Conservation (phyloP, 2,888 invertebrate species). For the Tenodera sinensis region DNA sequence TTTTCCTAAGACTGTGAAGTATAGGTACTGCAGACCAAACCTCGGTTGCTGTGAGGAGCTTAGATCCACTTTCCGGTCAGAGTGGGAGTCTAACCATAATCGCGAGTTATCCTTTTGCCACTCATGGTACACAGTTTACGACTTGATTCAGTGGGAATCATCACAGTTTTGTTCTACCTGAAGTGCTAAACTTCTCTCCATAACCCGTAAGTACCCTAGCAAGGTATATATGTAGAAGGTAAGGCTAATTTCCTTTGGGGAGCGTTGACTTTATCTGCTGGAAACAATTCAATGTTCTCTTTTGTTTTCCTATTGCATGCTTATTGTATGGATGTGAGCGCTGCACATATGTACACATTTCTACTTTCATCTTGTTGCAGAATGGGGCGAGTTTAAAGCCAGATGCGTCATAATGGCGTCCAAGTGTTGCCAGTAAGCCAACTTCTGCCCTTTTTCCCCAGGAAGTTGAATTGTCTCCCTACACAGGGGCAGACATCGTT, state of each 20-base stretch:
- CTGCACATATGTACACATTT: neutral
- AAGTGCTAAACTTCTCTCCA: too few relatives aligned
- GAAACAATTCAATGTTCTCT: neutral
- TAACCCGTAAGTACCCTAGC: too few relatives aligned
- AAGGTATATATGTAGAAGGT: neutral
- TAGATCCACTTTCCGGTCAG: too few relatives aligned
- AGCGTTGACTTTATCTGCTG: neutral
- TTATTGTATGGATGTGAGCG: neutral
- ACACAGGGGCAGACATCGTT: neutral
- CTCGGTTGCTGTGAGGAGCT: too few relatives aligned
- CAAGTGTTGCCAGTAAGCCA: neutral
- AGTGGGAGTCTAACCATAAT: too few relatives aligned
- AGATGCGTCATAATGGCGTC: neutral
- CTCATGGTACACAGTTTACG: too few relatives aligned
- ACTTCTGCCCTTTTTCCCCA: neutral
- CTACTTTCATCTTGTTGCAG: neutral
- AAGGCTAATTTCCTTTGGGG: neutral
- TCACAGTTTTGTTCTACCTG: too few relatives aligned
- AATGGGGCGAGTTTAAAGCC: neutral
- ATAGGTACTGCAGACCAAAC: too few relatives aligned
- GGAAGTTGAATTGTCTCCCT: neutral
- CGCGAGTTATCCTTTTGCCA: too few relatives aligned
- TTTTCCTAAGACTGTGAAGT: too few relatives aligned
- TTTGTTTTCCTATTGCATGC: neutral
- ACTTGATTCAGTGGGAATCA: too few relatives aligned